Evolutionary conservation across 2,113 vertebrate species (phyloP).

Genomic region (Ceyx margarethae): DNA sequence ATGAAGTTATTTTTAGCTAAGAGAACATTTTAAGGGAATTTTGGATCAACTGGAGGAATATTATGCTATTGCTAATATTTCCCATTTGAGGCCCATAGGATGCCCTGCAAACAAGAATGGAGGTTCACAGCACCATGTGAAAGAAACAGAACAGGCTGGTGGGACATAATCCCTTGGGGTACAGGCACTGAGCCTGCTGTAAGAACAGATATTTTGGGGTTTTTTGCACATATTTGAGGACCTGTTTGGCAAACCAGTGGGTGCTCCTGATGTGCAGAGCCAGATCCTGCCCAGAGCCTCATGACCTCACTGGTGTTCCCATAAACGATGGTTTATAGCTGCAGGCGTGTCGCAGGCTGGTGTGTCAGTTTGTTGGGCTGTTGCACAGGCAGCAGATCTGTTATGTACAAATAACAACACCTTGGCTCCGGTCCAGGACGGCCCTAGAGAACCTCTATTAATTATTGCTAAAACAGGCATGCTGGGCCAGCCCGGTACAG

Average conservation of each 20-base stretch:
- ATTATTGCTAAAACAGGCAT: neutral
- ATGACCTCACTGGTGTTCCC: neutral
- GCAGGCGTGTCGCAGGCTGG: neutral
- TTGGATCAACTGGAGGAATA: slow-evolving; percentile 17
- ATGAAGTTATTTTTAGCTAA: slow-evolving; percentile 43
- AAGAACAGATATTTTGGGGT: neutral
- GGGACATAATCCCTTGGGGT: neutral
- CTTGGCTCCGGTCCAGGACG: neutral
- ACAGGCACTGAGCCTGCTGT: neutral
- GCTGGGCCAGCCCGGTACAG: neutral
- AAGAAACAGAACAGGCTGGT: neutral
- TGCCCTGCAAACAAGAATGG: slow-evolving; percentile 8
- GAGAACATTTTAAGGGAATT: slow-evolving; percentile 51
- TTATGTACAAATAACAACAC: neutral
- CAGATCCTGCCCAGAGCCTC: neutral
- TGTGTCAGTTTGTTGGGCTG: neutral
- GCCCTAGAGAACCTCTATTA: neutral
- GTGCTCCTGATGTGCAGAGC: rapidly evolving
- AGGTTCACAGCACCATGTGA: neutral
- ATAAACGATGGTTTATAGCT: neutral
- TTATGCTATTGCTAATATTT: slow-evolving; percentile 40
- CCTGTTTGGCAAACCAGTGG: rapidly evolving
- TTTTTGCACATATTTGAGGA: neutral
- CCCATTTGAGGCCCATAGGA: slow-evolving; percentile 14
- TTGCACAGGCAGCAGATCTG: neutral